Evolutionary conservation across 2,797 vertebrate genomes (phyloP), one percentile per base, ranked within the genome.

Genomic region (Spinus pinus): DNA sequence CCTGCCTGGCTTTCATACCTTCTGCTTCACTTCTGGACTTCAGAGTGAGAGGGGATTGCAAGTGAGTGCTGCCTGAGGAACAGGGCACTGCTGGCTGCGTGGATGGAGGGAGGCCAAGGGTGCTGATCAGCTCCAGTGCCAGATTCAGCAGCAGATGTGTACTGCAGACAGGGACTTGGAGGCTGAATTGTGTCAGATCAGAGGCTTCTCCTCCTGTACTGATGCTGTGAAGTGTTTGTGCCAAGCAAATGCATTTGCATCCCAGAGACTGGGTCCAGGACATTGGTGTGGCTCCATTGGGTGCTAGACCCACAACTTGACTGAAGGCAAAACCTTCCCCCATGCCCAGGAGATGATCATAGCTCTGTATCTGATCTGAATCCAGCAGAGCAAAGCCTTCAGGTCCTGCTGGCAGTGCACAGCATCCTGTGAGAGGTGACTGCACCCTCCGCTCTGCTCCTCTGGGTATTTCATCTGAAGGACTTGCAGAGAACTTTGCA

Each of bases 51-150:
- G 25, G 24, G 21, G 7, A 25, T 31, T 57, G 33, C 39, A 35
- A 31, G 3, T 2, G 25, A 79, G 25, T 27, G 37, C 44, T 49
- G n/a, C 56, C 35, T n/a, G 33, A 53, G 49, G 71, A 78, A 27
- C 78, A 41, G 44, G 0, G 31, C 42, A 28, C 17, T 7, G 3
- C 39, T 0, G 0, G 58, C 39, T 22, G 50, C 0, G 0, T 7
- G 74, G 46, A 30, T 6, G 17, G 50, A 64, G 41, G 27, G 35
- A 67, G 7, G 21, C 23, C 37, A 14, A 4, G 6, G 27, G 73
- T 13, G 8, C 0, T 1, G 54, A 25, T 5, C 70, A 73, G 58
- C 58, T 50, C 30, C 39, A 42, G 31, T 0, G 20, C n/a, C 57
- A 62, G 53, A 39, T 62, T 30, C 58, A 53, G 49, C 92, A 83